Base-by-base conservation (phyloP, 2,797 vertebrate genomes). In the Acipenser oxyrinchus region DNA sequence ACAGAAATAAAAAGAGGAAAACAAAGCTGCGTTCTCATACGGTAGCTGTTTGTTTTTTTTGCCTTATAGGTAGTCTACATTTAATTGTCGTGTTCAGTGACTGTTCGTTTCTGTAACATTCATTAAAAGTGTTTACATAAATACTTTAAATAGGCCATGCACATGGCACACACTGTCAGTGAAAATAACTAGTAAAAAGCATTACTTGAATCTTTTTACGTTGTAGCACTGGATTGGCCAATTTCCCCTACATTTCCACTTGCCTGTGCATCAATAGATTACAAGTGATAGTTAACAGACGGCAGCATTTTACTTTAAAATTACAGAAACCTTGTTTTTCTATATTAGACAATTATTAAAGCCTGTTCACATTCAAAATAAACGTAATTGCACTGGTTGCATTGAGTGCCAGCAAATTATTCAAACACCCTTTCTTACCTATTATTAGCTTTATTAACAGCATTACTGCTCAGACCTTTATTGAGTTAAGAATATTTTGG, bases 201-300 rank as follows among this genome's bases (percentile, higher is more conserved):
- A 53, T 68, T 49, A 69, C 70, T 70, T 75, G 72, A 37, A 23
- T 51, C 12, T 67, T 67, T 64, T 51, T 65, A 64, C 64, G 69
- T 67, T 60, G 73, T 65, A 76, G 73, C 69, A 69, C 72, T 67
- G 68, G 69, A 70, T 68, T 70, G 75, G 59, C 77, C 69, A 79
- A 76, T 76, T 72, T 68, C 75, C 69, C 71, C 75, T 74, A 73
- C 68, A 62, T 69, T 65, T 49, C 69, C 75, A 68, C 70, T 81
- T 76, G 76, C 75, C 75, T 75, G 75, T 69, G 79, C 75, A 68
- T 74, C 73, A 71, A 62, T 76, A 72, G 71, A 74, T 78, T 79
- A 76, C 79, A 81, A 79, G 77, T 78, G 70, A 77, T 75, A 66
- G 70, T 71, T 68, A 67, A 78, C 79, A 77, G 63, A 62, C 64